A percentile compares a stretch with the other conserved stretches of the same genome.
phyloP scores from a whole-genome alignment of 2,797 vertebrate genomes.

The Mormyrops attenuatus region DNA sequence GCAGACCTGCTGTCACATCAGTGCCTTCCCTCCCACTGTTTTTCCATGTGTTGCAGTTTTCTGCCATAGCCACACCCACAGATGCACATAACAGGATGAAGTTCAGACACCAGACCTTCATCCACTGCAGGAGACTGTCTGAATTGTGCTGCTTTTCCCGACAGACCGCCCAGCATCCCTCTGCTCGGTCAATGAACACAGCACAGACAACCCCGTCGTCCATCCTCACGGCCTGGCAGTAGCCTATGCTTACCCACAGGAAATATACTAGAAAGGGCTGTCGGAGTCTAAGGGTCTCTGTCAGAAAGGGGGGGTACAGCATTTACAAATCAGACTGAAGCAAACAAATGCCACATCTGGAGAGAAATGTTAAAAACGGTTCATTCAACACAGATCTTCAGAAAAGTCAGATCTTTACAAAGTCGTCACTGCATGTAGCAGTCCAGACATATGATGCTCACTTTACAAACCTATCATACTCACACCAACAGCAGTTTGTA shows the following conservation, averaged over 20 bases:
- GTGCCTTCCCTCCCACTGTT: not conserved
- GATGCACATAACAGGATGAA: not conserved
- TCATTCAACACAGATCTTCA: slow-evolving; percentile 20
- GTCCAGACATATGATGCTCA: not conserved
- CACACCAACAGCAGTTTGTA: not conserved
- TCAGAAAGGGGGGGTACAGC: slow-evolving; percentile 53
- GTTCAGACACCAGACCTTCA: slow-evolving; percentile 44
- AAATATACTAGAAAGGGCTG: slow-evolving; percentile 39
- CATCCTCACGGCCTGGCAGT: not conserved
- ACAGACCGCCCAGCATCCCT: slow-evolving; percentile 50
- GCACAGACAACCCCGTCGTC: not conserved
- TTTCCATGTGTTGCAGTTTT: not conserved
- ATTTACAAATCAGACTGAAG: slow-evolving; percentile 57
- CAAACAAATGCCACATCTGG: slow-evolving; percentile 52
- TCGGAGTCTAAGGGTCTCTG: slow-evolving; percentile 53
- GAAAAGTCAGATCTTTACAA: slow-evolving; percentile 11
- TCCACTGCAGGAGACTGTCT: slow-evolving; percentile 45
- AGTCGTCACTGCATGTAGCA: not conserved
- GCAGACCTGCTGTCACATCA: not conserved
- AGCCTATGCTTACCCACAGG: slow-evolving; percentile 47
- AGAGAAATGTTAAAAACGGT: slow-evolving; percentile 21
- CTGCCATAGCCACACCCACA: not conserved
- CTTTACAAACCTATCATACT: not conserved
- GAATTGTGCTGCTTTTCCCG: slow-evolving; percentile 35
- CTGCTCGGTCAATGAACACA: slow-evolving; percentile 39